These are phyloP conservation scores for Xyrauchen texanus DNA, from an alignment of 2,113 vertebrate genomes.

Conservation along the genomic window DNA sequence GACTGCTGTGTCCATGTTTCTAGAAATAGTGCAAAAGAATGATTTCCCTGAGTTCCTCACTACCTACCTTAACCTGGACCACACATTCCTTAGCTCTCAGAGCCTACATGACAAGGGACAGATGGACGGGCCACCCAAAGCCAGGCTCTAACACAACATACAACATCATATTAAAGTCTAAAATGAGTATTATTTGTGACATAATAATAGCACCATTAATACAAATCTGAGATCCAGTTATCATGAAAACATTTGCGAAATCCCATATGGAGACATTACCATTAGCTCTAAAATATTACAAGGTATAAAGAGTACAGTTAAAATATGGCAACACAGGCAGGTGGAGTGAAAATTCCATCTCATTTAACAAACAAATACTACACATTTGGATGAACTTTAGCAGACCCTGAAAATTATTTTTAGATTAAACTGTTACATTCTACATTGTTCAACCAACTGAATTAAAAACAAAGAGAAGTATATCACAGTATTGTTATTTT, in stretches of 20 bases:
- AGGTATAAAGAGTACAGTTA: neutral
- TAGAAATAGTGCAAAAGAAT: slow-evolving; percentile 70
- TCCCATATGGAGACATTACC: neutral
- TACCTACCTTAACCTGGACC: slow-evolving; percentile 72
- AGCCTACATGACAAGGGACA: neutral
- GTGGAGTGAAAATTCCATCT: neutral
- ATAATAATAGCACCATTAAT: neutral
- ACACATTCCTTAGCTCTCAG: slow-evolving; percentile 68
- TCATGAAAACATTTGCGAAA: no score
- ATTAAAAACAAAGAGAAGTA: slow-evolving; percentile 23
- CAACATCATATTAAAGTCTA: neutral
- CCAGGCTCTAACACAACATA: slow-evolving; percentile 65
- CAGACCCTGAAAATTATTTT: neutral
- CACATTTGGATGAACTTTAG: neutral
- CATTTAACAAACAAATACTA: neutral
- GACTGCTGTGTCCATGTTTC: slow-evolving; percentile 65
- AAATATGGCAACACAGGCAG: neutral
- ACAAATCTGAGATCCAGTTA: no score
- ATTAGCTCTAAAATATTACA: no score
- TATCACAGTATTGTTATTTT: slow-evolving; percentile 18
- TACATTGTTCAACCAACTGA: neutral
- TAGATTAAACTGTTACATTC: neutral
- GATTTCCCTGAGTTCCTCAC: slow-evolving; percentile 78
- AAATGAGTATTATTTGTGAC: neutral
- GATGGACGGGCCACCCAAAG: neutral